A percentile compares a stretch with the other conserved stretches of the same genome.
Conservation (phyloP, 2,888 invertebrate genomes). For the Tyria jacobaeae region DNA sequence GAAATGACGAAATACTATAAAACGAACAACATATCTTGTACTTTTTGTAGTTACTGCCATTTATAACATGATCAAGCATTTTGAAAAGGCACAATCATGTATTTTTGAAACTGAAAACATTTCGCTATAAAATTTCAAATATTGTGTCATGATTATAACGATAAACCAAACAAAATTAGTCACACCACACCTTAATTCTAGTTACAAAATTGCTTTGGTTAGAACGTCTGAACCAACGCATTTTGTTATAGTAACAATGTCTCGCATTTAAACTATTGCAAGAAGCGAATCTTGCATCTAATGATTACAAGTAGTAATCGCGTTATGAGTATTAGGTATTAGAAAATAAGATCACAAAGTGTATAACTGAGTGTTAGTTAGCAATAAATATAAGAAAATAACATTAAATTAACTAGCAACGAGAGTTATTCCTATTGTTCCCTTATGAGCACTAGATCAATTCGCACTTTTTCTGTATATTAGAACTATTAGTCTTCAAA, state of each 20-base stretch:
- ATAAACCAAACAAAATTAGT: slow-evolving; percentile 59
- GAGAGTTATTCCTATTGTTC: slow-evolving; percentile 24
- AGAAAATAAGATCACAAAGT: slow-evolving; percentile 26
- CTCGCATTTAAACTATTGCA: slow-evolving; percentile 32
- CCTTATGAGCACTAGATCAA: slow-evolving; percentile 42
- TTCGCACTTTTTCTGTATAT: slow-evolving; percentile 75
- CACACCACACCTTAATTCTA: slow-evolving; percentile 85
- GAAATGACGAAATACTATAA: background rate
- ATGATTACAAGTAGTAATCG: slow-evolving; percentile 42
- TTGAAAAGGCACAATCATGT: background rate
- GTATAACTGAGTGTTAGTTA: slow-evolving; percentile 31
- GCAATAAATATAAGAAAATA: slow-evolving; percentile 34
- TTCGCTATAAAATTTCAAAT: slow-evolving; percentile 1
- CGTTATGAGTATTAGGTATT: slow-evolving; percentile 26
- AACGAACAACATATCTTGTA: background rate
- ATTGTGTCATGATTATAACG: slow-evolving; percentile 25
- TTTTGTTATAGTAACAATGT: slow-evolving; percentile 44
- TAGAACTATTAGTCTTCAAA: slow-evolving; percentile 72
- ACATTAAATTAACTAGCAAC: slow-evolving; percentile 31
- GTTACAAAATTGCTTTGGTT: slow-evolving; percentile 74
- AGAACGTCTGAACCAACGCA: slow-evolving; percentile 66
- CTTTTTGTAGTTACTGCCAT: background rate
- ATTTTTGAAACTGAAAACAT: background rate
- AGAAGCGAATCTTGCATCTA: slow-evolving; percentile 22
- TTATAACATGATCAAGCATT: background rate